phyloP scores from a whole-genome alignment of 2,113 vertebrate genomes.

The Typhlomys cinereus region DNA sequence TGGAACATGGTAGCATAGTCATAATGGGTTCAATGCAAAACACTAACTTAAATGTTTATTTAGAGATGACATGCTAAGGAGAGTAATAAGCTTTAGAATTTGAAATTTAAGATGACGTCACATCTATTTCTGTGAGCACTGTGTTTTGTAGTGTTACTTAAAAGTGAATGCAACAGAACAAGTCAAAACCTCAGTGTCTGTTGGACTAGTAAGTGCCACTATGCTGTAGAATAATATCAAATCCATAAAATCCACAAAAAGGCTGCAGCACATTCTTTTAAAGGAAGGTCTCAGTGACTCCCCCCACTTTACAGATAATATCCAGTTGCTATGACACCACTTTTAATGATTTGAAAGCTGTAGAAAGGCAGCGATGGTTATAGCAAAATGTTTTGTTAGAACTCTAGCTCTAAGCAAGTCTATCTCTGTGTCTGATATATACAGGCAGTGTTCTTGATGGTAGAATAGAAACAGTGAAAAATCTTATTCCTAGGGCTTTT shows the following conservation, averaged over 20 bases:
- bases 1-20: background rate
- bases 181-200: background rate
- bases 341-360: constrained; percentile 66
- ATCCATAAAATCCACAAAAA: constrained; percentile 6
- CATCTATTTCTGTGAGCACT: background rate
- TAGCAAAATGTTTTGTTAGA: constrained; percentile 18
- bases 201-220: background rate
- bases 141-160: background rate
- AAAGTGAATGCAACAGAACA: background rate
- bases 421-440: background rate
- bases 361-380: constrained; percentile 60
- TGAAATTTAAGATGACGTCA: background rate
- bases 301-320: constrained; percentile 68
- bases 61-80: background rate
- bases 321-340: constrained; percentile 56
- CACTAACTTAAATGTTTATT: background rate
- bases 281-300: constrained; percentile 55
- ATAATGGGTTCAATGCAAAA: constrained; percentile 11
- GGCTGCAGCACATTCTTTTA: constrained; percentile 42
- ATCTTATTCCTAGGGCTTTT: background rate
- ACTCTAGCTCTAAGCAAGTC: constrained; percentile 13
- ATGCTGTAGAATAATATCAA: background rate
- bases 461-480: background rate
- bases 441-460: background rate
- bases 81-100: background rate